Base-by-base conservation (phyloP, 1,140 invertebrate species). In the Pseudomyrmex cubaensis region DNA sequence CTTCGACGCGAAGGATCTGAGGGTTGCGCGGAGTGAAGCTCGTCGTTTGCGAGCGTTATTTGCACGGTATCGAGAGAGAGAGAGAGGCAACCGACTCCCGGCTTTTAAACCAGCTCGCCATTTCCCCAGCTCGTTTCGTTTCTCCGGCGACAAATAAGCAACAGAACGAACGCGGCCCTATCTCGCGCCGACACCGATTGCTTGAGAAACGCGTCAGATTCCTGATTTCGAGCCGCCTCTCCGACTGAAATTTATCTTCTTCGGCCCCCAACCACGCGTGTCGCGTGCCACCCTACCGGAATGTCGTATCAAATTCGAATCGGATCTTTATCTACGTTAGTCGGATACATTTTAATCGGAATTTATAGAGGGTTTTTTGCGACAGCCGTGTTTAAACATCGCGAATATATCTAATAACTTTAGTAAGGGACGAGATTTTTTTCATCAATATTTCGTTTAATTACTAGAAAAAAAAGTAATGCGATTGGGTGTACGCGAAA, bases 131-230 rank as follows among this genome's bases (percentile, higher is more conserved):
- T 87, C 82, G 85, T 89, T 89, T 89, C 87, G 87, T 89, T 85
- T 85, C 85, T 89, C 87, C 85, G 74, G 73, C 88, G 87, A 89
- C 87, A 86, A 88, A 89, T 88, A 89, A 89, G 87, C 87, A 89
- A 89, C 84, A 64, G 72, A 87, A 84, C 87, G 77, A 89, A 78
- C 85, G 76, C 64, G 84, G 76, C 63, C 82, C 88, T 89, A 89
- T 89, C 87, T 89, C 82, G 85, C 82, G 80, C 59, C 84, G 52
- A 50, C 80, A 76, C 82, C 76, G 64, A 82, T 70, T 80, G 87
- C 67, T 67, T 82, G 67, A 76, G 73, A 86, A 89, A 66, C 87
- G 77, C 84, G 76, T 78, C 72, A 85, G 83, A 87, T 87, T 83
- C 73, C 84, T 88, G 87, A 89, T 89, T 88, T 80, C 70, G 46